These are phyloP conservation scores for Propsilocerus akamusi DNA, from an alignment of 1,140 invertebrate species.

Conservation along the genomic window DNA sequence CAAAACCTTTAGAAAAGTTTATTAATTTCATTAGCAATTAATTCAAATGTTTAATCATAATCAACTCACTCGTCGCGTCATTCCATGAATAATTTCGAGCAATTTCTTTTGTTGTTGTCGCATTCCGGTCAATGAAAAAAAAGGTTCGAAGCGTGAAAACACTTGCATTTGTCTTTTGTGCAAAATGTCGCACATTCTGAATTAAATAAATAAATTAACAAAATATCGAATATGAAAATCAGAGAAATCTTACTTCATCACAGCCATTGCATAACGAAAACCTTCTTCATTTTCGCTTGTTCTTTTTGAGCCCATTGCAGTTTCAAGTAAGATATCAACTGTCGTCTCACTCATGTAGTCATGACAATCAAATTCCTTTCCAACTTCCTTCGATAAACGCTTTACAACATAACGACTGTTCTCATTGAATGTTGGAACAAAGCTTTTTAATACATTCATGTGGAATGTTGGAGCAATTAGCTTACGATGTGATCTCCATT, in stretches of 20 bases:
- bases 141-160: conserved; percentile 31
- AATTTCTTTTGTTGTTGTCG: conserved; percentile 36
- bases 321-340: conserved; percentile 40
- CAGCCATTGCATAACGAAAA: conserved; percentile 49
- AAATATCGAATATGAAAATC: neutral
- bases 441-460: conserved; percentile 75
- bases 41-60: neutral
- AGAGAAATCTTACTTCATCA: conserved; percentile 37
- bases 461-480: conserved; percentile 89
- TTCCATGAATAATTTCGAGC: conserved; percentile 38
- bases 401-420: conserved; percentile 52
- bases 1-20: no score
- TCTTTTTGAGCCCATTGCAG: conserved; percentile 49
- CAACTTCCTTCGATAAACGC: conserved; percentile 40
- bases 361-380: conserved; percentile 60
- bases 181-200: conserved; percentile 50
- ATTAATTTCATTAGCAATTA: no score
- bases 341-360: conserved; percentile 68
- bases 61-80: conserved; percentile 32
- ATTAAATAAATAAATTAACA: conserved; percentile 9
- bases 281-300: conserved; percentile 39
- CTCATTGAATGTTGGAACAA: conserved; percentile 69
- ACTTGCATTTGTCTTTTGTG: conserved; percentile 44
- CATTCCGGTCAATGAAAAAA: conserved; percentile 38
- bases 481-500: conserved; percentile 72